These are phyloP conservation scores for Hoplodrina ambigua DNA, from an alignment of 2,888 invertebrate species.

Conservation along the genomic window DNA sequence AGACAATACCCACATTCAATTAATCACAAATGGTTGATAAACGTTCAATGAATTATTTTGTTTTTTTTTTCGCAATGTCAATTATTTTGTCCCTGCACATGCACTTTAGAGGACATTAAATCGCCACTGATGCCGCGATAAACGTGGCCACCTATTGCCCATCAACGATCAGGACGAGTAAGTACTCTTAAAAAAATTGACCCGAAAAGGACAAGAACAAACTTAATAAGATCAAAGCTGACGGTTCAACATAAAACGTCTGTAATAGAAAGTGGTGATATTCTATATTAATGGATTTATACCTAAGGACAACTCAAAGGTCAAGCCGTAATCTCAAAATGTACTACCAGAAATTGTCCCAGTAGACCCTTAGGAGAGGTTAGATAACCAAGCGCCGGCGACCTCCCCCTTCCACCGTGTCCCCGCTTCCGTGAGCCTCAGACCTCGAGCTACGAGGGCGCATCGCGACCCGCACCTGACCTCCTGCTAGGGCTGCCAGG, in stretches of 20 bases:
- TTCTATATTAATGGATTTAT: neutral
- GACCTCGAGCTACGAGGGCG: constrained; percentile 53
- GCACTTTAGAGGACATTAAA: too few species aligned
- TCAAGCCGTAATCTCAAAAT: constrained; percentile 9
- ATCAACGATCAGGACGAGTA: too few species aligned
- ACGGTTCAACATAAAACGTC: neutral
- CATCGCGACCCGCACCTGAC: constrained; percentile 64
- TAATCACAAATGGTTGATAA: neutral
- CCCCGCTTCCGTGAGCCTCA: constrained; percentile 58
- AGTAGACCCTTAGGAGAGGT: constrained; percentile 62
- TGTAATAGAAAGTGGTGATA: neutral
- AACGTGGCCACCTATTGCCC: too few species aligned
- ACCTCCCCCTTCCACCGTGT: constrained; percentile 46
- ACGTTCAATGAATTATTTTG: neutral
- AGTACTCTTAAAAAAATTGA: too few species aligned
- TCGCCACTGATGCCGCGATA: too few species aligned
- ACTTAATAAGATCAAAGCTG: neutral
- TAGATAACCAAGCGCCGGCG: constrained; percentile 66
- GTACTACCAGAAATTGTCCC: constrained; percentile 49
- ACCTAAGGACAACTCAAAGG: constrained; percentile 15
- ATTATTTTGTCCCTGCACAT: too few species aligned
- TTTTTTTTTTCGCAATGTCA: too few species aligned
- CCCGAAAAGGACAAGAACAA: too few species aligned
- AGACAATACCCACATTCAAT: neutral
- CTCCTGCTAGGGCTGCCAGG: constrained; percentile 44